Base-by-base conservation (phyloP, 2,113 vertebrate genomes). In the Gadus macrocephalus region DNA sequence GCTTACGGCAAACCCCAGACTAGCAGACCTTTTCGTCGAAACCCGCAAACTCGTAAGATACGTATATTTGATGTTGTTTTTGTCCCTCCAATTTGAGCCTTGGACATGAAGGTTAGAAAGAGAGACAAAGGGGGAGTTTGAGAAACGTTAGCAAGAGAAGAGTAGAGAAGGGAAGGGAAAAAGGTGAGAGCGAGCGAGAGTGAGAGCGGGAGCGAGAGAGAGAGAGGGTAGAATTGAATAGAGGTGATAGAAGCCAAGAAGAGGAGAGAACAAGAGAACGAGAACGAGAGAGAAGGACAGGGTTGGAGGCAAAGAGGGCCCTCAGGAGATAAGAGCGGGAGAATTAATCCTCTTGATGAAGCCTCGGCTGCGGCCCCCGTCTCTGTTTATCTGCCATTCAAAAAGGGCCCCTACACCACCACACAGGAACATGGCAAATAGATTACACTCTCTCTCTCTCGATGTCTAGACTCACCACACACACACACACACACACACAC, bases 341-440 rank as follows among this genome's bases (percentile, higher is more conserved):
- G 81, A 86, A 82, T 84, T 83, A 89, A 87, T 88, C 84, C 86
- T 85, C 78, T 86, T 86, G 85, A 89, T 87, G 84, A 84, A 84
- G 81, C 79, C 74, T 79, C 80, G 78, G 82, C 81, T 79, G 80
- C 70, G 70, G 81, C 80, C 79, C 72, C 17, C 59, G 78, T 83
- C 84, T 12, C 20, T 62, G 88, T 88, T 86, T 89, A 87, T 88
- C 86, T 85, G 82, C 77, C 84, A 86, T 83, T 84, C 84, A 85
- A 81, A 84, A 58, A 58, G 55, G 72, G 74, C 85, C 81, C 75
- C 83, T 78, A 83, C 84, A 85, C 82, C 53, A 83, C 75, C 70
- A 75, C 76, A 82, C 74, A 83, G 83, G 78, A 81, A 83, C 86
- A 85, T 75, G 81, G 84, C 77, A 83, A 85, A 85, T 66, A 88